Evolutionary conservation across 2,113 vertebrate genomes (phyloP), one percentile per base, ranked within the genome.

Genomic region (Eulacestoma nigropectus): DNA sequence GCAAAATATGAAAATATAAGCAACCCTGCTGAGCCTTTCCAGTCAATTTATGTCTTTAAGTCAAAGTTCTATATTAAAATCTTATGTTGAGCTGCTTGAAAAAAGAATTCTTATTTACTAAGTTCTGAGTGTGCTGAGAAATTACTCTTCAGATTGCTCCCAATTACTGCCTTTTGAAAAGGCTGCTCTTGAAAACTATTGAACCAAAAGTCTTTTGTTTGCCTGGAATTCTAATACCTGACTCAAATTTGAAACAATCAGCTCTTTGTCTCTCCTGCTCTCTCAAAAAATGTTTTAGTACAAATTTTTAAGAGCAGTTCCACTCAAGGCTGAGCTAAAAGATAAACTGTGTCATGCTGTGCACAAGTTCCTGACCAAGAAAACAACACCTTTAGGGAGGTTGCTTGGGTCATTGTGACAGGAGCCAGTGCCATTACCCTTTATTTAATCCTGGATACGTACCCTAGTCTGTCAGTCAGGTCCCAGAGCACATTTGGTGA

Each of bases 401-500:
- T 1, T 68, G 52, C 11, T 6, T 16, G 42, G 42, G 60, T 32
- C 81, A 56, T 6, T 4, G 1, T 9, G 73, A 55, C 49, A 86
- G 37, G 0, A 73, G 7, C 10, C 76, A 63, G 16, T 7, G n/a
- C 30, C 25, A 39, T 10, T 21, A 33, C 3, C n/a, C 23, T n/a
- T 17, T 0, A 5, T 23, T 55, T 9, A 18, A 16, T 2, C 55
- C 50, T 30, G 3, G 4, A 52, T 25, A 95, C 99, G 87, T 97
- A 99, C 99, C 99, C 99, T 4, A 99, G 97, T 84, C 98, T 97
- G 97, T 99, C 99, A 14, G 99, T 98, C 93, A 99, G 98, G 98
- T 99, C 98, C 99, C 99, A 99, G 69, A 99, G 98, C 81, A 99
- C 98, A 6, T 97, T 98, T 79, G 99, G 98, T 0, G 98, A 98